Base-by-base conservation (phyloP, 1,140 invertebrate genomes). In the Formica selysi region DNA sequence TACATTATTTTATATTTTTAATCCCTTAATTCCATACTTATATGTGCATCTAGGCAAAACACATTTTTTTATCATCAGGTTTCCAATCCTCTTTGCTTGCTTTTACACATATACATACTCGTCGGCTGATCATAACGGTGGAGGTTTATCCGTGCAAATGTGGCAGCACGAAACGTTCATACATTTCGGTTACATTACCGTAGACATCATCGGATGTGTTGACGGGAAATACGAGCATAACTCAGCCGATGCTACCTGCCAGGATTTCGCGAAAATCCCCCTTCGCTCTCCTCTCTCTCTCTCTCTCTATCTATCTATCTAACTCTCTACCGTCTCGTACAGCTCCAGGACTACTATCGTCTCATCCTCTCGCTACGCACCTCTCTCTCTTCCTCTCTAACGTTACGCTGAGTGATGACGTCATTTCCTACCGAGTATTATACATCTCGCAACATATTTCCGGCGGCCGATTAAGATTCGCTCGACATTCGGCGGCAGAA, bases 151-250 rank as follows among this genome's bases (percentile, higher is more conserved):
- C 89, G 88, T 90, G 81, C 88, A 88, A 92, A 91, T 87, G 88
- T 86, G 87, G 85, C 88, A 90, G 83, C 79, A 90, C 89, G 87
- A 90, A 91, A 90, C 89, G 91, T 93, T 93, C 93, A 94, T 94
- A 94, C 93, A 94, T 94, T 94, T 94, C 93, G 93, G 93, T 94
- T 94, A 94, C 93, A 94, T 94, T 93, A 93, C 92, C 92, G 92
- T 92, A 91, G 92, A 94, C 93, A 93, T 94, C 93, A 94, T 94
- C 92, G 93, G 93, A 94, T 94, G 93, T 92, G 93, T 93, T 94
- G 93, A 94, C 93, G 93, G 93, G 93, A 94, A 94, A 94, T 94
- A 93, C 93, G 91, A 94, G 93, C 93, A 94, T 94, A 94, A 94
- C 91, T 94, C 93, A 94, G 92, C 92, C 90, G 91, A 91, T 88